Conservation (phyloP, 2,113 vertebrate genomes). For the Astatotilapia flaviijosephi region DNA sequence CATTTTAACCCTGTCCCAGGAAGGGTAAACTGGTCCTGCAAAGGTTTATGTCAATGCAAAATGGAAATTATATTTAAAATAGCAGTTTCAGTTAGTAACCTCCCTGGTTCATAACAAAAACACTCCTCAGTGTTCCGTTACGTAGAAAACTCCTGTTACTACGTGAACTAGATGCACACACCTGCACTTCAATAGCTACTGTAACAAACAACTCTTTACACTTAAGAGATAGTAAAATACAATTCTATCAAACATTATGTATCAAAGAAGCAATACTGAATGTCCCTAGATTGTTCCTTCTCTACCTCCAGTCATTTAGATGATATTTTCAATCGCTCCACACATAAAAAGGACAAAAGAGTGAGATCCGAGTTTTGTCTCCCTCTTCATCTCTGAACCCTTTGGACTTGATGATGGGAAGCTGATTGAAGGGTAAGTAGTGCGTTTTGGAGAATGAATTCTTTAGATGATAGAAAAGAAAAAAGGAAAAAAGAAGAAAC, state of each 20-base stretch:
- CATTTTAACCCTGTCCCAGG: background rate
- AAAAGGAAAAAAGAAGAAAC: constrained; percentile 22
- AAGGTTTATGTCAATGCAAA: background rate
- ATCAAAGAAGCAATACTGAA: constrained; percentile 26
- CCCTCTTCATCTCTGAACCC: constrained; percentile 62
- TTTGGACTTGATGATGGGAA: constrained; percentile 63
- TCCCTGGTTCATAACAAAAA: background rate
- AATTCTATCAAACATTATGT: background rate
- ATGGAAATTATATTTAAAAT: background rate
- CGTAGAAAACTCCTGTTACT: background rate
- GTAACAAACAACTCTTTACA: constrained; percentile 2
- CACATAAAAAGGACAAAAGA: constrained; percentile 65
- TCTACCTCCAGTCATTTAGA: constrained; percentile 60
- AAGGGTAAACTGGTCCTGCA: background rate
- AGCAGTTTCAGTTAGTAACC: background rate
- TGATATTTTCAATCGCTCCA: constrained; percentile 38
- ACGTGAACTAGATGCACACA: background rate
- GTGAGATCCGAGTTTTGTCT: constrained; percentile 49
- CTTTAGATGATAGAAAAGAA: constrained; percentile 62
- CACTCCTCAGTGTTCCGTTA: background rate
- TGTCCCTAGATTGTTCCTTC: constrained; percentile 48
- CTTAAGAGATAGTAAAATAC: background rate
- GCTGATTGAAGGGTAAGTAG: constrained; percentile 74
- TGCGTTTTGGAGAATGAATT: constrained; percentile 68
- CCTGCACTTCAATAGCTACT: background rate